phyloP scores from a whole-genome alignment of 2,113 vertebrate species.

The Holacanthus passer region DNA sequence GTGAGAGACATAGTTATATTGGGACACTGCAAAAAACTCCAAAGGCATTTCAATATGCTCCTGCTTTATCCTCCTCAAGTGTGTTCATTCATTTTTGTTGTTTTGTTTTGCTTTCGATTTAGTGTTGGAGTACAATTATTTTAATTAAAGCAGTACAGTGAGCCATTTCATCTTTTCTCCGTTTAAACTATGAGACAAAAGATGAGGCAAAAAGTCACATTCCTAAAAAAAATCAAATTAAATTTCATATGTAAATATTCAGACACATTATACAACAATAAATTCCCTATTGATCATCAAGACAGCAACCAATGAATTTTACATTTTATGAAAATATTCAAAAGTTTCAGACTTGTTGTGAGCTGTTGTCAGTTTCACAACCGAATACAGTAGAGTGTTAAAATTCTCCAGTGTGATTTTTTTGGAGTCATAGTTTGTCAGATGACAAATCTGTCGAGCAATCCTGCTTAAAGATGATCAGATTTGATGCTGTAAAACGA shows the following conservation, averaged over 20 bases:
- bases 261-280: background rate
- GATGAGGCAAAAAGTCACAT: background rate
- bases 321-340: background rate
- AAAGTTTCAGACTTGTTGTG: background rate
- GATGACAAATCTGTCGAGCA: background rate
- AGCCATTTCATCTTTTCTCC: background rate
- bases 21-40: background rate
- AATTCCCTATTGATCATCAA: background rate
- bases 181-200: background rate
- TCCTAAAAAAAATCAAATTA: background rate
- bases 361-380: too few species aligned
- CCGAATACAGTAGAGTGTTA: background rate
- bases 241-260: background rate
- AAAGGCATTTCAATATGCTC: background rate
- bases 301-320: background rate
- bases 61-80: background rate
- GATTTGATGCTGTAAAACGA: constrained; percentile 21
- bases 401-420: background rate
- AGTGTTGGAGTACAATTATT: background rate
- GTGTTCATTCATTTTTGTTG: background rate
- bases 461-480: constrained; percentile 19
- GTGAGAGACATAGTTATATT: background rate
- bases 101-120: background rate
- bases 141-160: background rate
- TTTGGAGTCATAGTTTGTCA: background rate